phyloP scores from a whole-genome alignment of 2,113 vertebrate genomes.

The Ciconia boyciana region DNA sequence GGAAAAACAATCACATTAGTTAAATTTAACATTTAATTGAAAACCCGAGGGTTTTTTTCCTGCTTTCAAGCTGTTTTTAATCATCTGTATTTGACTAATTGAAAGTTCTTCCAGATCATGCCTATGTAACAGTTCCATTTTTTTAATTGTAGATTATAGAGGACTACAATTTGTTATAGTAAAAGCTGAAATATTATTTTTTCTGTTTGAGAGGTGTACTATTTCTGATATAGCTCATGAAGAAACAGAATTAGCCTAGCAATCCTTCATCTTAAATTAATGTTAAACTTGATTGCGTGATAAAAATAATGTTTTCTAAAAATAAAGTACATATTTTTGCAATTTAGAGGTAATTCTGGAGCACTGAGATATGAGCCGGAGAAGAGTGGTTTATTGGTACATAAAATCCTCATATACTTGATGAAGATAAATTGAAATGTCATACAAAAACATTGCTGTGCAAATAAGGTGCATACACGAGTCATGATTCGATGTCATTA shows the following conservation, averaged over 20 bases:
- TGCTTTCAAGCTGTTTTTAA: conserved; percentile 17
- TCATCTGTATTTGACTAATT: background rate
- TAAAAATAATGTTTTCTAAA: background rate
- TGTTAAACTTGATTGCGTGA: background rate
- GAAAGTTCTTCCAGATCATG: background rate
- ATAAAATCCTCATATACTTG: background rate
- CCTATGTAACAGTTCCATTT: background rate
- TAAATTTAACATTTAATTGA: conserved; percentile 64
- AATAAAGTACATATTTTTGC: background rate
- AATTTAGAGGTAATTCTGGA: background rate
- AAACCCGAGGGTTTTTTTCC: conserved; percentile 43
- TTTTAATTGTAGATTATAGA: background rate
- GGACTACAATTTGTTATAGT: background rate
- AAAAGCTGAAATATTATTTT: background rate
- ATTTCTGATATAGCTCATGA: background rate
- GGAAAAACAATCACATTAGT: conserved; percentile 41
- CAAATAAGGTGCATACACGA: background rate
- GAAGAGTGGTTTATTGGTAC: background rate
- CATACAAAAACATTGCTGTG: background rate
- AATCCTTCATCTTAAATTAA: background rate
- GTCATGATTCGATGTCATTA: background rate
- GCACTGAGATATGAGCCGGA: background rate
- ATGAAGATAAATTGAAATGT: background rate
- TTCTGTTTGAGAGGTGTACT: background rate
- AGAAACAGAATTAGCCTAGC: background rate